These are phyloP conservation scores for Plecturocebus donacophilus DNA, from an alignment of 2,113 vertebrate species.

Conservation along the genomic window DNA sequence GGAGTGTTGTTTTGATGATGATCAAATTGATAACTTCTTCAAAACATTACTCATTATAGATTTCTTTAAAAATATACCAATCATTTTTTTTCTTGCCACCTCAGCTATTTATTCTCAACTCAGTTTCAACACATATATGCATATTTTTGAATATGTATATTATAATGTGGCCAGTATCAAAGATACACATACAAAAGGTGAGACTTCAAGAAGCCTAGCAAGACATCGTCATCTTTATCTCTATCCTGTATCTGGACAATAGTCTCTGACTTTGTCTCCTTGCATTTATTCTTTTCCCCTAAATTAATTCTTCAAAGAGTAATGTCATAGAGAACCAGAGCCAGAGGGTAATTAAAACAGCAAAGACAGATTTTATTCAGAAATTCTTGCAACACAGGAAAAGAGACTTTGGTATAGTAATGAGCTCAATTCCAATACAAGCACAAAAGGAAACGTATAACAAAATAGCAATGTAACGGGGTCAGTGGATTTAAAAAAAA, in stretches of 20 bases:
- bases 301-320: not conserved
- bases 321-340: not conserved
- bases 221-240: not conserved
- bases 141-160: too few relatives aligned
- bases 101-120: not conserved
- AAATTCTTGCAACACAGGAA: not conserved
- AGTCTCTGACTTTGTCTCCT: not conserved
- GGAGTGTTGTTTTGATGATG: slow-evolving; percentile 16
- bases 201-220: not conserved
- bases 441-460: not conserved
- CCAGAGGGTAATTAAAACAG: not conserved
- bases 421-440: not conserved
- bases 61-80: not conserved
- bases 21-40: not conserved
- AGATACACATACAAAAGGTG: too few relatives aligned
- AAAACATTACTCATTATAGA: not conserved
- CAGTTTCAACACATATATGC: not conserved
- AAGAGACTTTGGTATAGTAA: not conserved
- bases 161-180: too few relatives aligned
- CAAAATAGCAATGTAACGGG: rapidly evolving
- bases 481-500: not conserved
- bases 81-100: not conserved
- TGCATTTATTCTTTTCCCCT: not conserved
- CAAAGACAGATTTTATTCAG: not conserved
- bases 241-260: too few relatives aligned